These are phyloP conservation scores for Diploscapter pachys DNA, from an alignment of 1,140 invertebrate species.

Conservation along the genomic window DNA sequence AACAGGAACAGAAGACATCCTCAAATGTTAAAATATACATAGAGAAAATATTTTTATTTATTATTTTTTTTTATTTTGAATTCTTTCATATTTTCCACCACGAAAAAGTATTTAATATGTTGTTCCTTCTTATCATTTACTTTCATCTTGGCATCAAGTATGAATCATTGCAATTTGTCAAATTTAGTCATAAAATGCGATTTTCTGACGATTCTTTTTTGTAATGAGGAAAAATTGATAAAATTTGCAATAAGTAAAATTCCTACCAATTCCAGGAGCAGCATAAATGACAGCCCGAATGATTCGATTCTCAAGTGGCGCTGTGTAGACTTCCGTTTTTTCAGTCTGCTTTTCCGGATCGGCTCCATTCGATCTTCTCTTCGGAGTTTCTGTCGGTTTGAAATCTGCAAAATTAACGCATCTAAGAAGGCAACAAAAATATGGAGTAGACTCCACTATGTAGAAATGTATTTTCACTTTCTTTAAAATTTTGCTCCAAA, in stretches of 20 bases:
- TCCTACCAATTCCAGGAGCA: slow-evolving; percentile 31
- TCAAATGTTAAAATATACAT: slow-evolving; percentile 1
- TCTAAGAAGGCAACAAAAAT: too few species aligned
- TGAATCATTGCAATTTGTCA: neutral
- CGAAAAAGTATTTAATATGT: neutral
- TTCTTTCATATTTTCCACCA: neutral
- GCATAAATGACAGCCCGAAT: slow-evolving; percentile 13
- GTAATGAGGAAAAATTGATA: neutral
- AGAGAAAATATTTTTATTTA: slow-evolving; percentile 22
- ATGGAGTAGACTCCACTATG: too few species aligned
- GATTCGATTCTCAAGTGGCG: neutral
- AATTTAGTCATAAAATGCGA: too few species aligned
- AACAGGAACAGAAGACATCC: slow-evolving; percentile 1
- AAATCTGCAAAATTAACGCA: too few species aligned
- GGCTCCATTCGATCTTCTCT: too few species aligned
- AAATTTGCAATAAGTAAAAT: slow-evolving; percentile 4
- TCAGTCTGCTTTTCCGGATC: neutral
- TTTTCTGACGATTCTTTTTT: too few species aligned
- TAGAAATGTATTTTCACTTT: too few species aligned
- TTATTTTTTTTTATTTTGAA: too few species aligned
- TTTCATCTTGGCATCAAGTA: slow-evolving; percentile 20
- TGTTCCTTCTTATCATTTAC: slow-evolving; percentile 4
- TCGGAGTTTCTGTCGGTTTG: too few species aligned
- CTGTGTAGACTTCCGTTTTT: neutral
- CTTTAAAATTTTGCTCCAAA: too few species aligned